These are phyloP conservation scores for Malurus leucopterus DNA, from an alignment of 2,797 vertebrate species.

Conservation along the genomic window DNA sequence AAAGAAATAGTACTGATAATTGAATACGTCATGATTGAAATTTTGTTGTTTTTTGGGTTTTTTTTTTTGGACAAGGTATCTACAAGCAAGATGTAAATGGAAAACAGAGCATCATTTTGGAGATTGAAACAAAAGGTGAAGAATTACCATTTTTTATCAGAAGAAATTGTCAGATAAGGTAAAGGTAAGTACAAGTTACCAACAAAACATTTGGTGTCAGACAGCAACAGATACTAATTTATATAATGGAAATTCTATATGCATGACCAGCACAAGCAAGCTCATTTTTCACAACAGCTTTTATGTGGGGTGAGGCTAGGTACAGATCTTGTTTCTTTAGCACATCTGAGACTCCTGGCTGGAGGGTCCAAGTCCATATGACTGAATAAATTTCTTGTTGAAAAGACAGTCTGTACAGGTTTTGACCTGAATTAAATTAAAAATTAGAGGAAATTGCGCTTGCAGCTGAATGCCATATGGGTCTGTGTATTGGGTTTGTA, in stretches of 20 bases:
- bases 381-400: background rate
- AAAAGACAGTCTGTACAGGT: background rate
- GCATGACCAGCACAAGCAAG: background rate
- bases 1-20: background rate
- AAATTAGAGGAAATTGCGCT: background rate
- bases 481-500: background rate
- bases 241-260: background rate
- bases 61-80: background rate
- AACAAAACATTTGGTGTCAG: background rate
- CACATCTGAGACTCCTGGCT: background rate
- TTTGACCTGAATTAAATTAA: background rate
- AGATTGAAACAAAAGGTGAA: background rate
- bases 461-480: background rate
- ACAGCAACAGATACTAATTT: background rate
- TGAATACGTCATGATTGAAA: background rate
- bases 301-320: background rate
- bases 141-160: background rate
- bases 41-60: background rate
- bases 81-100: background rate
- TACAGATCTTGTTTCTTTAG: background rate
- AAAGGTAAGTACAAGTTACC: background rate
- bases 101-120: background rate
- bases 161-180: background rate
- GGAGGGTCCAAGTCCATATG: background rate
- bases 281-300: background rate